Percentiles rank a stretch among this genome's conserved stretches.
Conservation (phyloP, 2,797 vertebrate species). For the Poeciliopsis paucimaculata region DNA sequence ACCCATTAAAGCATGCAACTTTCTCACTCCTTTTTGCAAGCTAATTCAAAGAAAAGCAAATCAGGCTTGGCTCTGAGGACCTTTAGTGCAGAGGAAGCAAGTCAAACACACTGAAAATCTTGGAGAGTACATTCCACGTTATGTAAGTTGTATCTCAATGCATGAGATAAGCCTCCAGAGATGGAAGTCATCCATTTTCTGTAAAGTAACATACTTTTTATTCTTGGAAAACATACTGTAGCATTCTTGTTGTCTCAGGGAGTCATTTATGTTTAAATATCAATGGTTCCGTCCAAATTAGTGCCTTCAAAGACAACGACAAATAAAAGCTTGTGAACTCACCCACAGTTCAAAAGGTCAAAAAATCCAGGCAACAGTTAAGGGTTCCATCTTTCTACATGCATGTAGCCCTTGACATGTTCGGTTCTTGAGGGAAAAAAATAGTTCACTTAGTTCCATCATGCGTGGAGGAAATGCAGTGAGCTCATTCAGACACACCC, state of each 20-base stretch:
- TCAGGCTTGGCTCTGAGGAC: slow-evolving; percentile 3
- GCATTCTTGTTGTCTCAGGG: slow-evolving; percentile 5
- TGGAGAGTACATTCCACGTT: slow-evolving; percentile 11
- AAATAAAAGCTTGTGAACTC: too few relatives aligned
- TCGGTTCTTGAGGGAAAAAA: slow-evolving; percentile 3
- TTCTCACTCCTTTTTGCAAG: neutral
- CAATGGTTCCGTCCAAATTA: too few relatives aligned
- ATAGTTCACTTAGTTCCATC: slow-evolving; percentile 26
- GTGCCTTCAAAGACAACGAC: too few relatives aligned
- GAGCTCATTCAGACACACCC: slow-evolving; percentile 24
- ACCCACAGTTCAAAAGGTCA: slow-evolving; percentile 25
- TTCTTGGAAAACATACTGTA: slow-evolving; percentile 23
- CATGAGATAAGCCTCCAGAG: slow-evolving; percentile 11
- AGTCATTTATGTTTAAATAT: too few relatives aligned
- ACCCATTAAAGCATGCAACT: neutral
- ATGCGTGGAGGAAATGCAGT: neutral
- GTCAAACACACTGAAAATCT: slow-evolving; percentile 29
- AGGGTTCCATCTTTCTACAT: slow-evolving; percentile 10
- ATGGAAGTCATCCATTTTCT: slow-evolving; percentile 40
- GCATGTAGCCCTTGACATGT: too few relatives aligned
- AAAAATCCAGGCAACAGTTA: neutral
- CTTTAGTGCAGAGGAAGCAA: slow-evolving; percentile 11
- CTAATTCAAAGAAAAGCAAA: slow-evolving; percentile 4
- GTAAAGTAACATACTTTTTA: slow-evolving; percentile 26
- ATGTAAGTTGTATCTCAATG: slow-evolving; percentile 36